Evolutionary conservation across 2,888 invertebrate species (phyloP), one percentile per base, ranked within the genome.

Genomic region (Perizoma affinitatum): DNA sequence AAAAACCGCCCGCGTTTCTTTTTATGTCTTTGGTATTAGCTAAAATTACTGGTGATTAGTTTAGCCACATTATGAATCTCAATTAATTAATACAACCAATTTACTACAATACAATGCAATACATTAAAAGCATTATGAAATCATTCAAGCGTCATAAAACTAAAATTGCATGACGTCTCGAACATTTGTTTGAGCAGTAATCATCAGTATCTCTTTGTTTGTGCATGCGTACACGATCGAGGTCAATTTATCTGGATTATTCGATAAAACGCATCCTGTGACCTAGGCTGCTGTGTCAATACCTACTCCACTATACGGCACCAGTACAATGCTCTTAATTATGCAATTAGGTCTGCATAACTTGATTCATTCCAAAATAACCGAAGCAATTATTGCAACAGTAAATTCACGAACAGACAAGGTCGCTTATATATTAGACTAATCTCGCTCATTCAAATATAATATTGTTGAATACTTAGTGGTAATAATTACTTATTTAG

Each of bases 261-360:
- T 71, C 63, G 68, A 68, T 70, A 69, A 70, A 73, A 61, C 63
- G 54, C 72, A 73, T 76, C 72, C 76, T 76, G 71, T 70, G 63
- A 63, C 72, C 69, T 73, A 68, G 66, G 57, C 51, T 61, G 50
- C 64, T 63, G 59, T 65, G 60, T 66, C 67, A 69, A 68, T 66
- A 22, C 22, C 22, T 22, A 22, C 22, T 2, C 22, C 22, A 22
- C 22, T 22, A 62, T 38, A 22, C 11, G 22, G 22, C 4, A 38
- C 6, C 9, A 55, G 36, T 48, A 40, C 53, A 58, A 42, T 44
- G 54, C 53, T 35, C 52, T 40, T 8, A 54, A 54, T 52, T 50
- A 60, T 66, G 57, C 44, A 33, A 53, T 60, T 63, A 35, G 11
- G 43, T 46, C 36, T 48, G 49, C 40, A 49, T 35, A 10, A 47